Evolutionary conservation across 1,140 invertebrate species (phyloP), one percentile per base, ranked within the genome.

Genomic region (Macrocentrus cingulum): DNA sequence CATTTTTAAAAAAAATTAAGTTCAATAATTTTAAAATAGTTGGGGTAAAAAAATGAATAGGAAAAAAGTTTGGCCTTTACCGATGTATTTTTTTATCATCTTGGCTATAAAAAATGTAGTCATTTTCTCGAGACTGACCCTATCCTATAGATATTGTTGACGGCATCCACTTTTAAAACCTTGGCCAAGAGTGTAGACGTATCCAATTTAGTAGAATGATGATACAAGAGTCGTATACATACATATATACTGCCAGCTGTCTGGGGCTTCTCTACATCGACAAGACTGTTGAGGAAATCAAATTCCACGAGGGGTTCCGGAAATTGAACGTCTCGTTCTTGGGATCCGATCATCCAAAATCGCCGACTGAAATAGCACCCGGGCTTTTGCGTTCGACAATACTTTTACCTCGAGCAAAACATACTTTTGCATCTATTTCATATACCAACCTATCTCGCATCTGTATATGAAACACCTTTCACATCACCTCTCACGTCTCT

Each of bases 241-340:
- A 34, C 18, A 44, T 19, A 18, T 23, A 36, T 49, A 50, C 22
- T 50, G 41, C 22, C 25, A 9, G 25, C 25, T 25, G 32, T 41
- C 13, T 44, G 7, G 11, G 15, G 19, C 22, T 39, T 34, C 34
- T 46, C 42, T 55, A 55, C 19, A 41, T 52, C 22, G 25, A 60
- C 41, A 34, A 37, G 50, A 39, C 39, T 48, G 37, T 61, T 52
- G 37, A 61, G 59, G 53, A 61, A 61, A 61, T 61, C 53, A 56
- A 61, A 51, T 51, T 50, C 36, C 39, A 44, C 45, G 53, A 53
- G 15, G 39, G 41, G 22, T 19, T 34, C 59, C 53, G 59, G 59
- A 61, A 61, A 61, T 61, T 61, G 59, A 61, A 61, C 53, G 42
- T 56, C 59, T 52, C 56, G 13, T 45, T 25, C 22, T 44, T n/a